Conservation (phyloP, 2,113 vertebrate genomes). For the Channa argus region DNA sequence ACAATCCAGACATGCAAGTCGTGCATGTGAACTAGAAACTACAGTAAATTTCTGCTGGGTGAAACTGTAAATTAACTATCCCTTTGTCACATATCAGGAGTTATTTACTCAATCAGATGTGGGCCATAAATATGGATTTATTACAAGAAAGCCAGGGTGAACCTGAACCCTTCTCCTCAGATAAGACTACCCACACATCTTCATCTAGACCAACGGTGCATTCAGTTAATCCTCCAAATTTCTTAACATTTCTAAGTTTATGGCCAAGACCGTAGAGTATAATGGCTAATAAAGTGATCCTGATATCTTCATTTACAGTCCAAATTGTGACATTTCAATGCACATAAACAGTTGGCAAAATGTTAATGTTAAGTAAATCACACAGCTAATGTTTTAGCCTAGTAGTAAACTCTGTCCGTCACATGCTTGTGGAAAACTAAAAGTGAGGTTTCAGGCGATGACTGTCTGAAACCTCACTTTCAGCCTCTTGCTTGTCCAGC, state of each 20-base stretch:
- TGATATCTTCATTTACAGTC: not conserved
- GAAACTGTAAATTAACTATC: too few species aligned
- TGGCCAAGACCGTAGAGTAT: not conserved
- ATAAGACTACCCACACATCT: too few species aligned
- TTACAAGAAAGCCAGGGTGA: too few species aligned
- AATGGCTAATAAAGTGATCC: not conserved
- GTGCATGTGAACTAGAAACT: too few species aligned
- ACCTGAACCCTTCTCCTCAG: too few species aligned
- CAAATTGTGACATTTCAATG: not conserved
- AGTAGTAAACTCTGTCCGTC: not conserved
- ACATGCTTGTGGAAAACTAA: slow-evolving; percentile 42
- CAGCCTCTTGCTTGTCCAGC: slow-evolving; percentile 57
- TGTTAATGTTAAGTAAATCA: not conserved
- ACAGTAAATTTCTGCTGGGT: too few species aligned
- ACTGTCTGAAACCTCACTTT: slow-evolving; percentile 43
- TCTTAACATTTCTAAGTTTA: not conserved
- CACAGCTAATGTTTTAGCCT: not conserved
- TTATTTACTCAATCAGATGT: too few species aligned
- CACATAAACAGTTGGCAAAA: slow-evolving; percentile 11
- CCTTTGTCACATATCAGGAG: too few species aligned
- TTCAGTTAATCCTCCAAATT: too few species aligned
- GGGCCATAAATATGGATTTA: too few species aligned
- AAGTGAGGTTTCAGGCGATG: slow-evolving; percentile 42
- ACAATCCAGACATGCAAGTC: too few species aligned
- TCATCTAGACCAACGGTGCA: too few species aligned